phyloP scores from a whole-genome alignment of 2,888 invertebrate species.

The Epirrita christyi region DNA sequence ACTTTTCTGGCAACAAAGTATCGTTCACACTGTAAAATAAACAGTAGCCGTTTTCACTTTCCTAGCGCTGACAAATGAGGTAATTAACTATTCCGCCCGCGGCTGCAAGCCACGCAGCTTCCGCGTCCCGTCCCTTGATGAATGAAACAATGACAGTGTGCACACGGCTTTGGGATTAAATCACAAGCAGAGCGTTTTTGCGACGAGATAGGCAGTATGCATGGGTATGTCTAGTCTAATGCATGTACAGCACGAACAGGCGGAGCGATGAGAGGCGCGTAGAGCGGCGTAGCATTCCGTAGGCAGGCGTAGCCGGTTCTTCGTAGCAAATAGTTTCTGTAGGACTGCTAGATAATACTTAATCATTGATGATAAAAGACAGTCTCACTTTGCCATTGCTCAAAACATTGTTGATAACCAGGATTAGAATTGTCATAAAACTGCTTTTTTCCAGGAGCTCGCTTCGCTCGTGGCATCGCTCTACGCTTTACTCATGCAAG shows the following conservation, averaged over 20 bases:
- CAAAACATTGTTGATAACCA: too few species aligned
- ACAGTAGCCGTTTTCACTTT: constrained; percentile 75
- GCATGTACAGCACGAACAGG: too few species aligned
- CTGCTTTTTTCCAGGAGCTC: not conserved
- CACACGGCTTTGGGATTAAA: constrained; percentile 34
- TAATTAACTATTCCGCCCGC: constrained; percentile 70
- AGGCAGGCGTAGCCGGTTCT: not conserved
- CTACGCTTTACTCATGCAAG: constrained; percentile 8
- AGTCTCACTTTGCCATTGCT: too few species aligned
- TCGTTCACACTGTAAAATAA: constrained; percentile 48
- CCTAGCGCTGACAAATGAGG: constrained; percentile 66
- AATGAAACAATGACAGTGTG: constrained; percentile 43
- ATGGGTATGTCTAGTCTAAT: too few species aligned
- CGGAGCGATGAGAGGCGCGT: constrained; percentile 9
- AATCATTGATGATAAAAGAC: too few species aligned
- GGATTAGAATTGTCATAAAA: too few species aligned
- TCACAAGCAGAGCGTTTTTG: constrained; percentile 10
- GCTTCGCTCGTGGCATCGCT: not conserved
- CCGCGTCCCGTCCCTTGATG: constrained; percentile 64
- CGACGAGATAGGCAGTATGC: not conserved
- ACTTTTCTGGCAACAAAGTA: constrained; percentile 30
- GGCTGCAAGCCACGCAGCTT: constrained; percentile 74
- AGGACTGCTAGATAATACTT: too few species aligned
- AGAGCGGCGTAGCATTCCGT: constrained; percentile 9
- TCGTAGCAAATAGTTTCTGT: not conserved